Percentiles rank a stretch among this genome's conserved stretches.
Conservation (phyloP, 2,797 vertebrate genomes). For the Enoplosus armatus region DNA sequence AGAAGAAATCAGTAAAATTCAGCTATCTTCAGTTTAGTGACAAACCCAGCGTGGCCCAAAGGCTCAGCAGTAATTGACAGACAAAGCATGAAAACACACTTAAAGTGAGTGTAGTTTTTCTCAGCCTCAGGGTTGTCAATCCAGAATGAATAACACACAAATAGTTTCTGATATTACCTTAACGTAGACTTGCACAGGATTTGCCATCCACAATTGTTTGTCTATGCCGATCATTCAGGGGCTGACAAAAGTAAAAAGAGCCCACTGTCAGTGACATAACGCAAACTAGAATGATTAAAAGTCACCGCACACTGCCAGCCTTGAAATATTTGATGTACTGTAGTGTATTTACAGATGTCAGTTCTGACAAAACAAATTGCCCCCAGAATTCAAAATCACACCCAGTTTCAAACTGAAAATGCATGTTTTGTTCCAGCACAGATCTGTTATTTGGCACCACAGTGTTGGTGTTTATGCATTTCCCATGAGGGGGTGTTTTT, state of each 20-base stretch:
- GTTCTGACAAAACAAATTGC: background rate
- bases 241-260: background rate
- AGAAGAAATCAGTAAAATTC: background rate
- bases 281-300: background rate
- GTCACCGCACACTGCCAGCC: background rate
- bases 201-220: background rate
- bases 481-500: conserved; percentile 41
- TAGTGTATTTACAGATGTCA: conserved; percentile 8
- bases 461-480: conserved; percentile 26
- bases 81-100: conserved; percentile 17
- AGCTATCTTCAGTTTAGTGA: conserved; percentile 12
- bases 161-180: background rate
- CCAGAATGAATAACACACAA: conserved; percentile 10
- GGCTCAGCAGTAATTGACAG: conserved; percentile 17
- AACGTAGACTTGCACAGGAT: background rate
- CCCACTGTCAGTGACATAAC: background rate
- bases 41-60: conserved; percentile 1
- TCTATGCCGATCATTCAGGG: background rate
- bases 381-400: background rate
- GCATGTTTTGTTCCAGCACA: background rate
- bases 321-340: background rate
- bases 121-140: background rate
- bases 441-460: conserved; percentile 15
- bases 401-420: background rate
- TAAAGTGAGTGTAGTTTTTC: background rate